Conservation (phyloP, 2,888 invertebrate genomes). For the Hoplodrina ambigua region DNA sequence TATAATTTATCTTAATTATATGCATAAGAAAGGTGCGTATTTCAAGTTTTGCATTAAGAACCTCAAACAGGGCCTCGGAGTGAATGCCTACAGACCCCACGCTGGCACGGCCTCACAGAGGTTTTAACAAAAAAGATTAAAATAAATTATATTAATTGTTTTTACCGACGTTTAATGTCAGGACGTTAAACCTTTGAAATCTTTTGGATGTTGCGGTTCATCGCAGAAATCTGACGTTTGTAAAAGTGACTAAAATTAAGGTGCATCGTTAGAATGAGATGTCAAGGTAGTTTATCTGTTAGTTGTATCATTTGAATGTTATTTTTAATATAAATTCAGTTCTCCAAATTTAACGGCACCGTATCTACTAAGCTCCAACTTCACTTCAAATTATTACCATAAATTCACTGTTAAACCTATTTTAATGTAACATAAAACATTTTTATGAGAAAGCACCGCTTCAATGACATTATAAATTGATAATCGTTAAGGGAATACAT, state of each 20-base stretch:
- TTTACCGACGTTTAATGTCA: slow-evolving; percentile 42
- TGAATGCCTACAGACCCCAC: slow-evolving; percentile 54
- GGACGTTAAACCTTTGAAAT: slow-evolving; percentile 44
- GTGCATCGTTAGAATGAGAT: background rate
- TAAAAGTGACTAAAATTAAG: background rate
- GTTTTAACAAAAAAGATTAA: slow-evolving; percentile 45
- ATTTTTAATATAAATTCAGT: slow-evolving; percentile 6
- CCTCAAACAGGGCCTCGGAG: slow-evolving; percentile 39
- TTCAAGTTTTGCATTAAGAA: slow-evolving; percentile 61
- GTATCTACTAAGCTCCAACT: slow-evolving; percentile 12
- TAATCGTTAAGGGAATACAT: slow-evolving; percentile 76
- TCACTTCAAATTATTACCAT: slow-evolving; percentile 37
- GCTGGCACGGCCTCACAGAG: slow-evolving; percentile 53
- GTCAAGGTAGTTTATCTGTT: background rate
- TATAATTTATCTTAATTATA: slow-evolving; percentile 63
- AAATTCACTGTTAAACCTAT: slow-evolving; percentile 45
- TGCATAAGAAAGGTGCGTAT: slow-evolving; percentile 53
- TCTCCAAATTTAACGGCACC: slow-evolving; percentile 16
- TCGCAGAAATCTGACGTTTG: slow-evolving; percentile 12
- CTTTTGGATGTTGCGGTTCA: slow-evolving; percentile 29
- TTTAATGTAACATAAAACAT: slow-evolving; percentile 65
- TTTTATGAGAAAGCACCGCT: slow-evolving; percentile 67
- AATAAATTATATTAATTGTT: slow-evolving; percentile 60
- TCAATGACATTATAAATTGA: slow-evolving; percentile 74
- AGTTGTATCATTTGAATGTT: background rate